Percentiles rank a stretch among this genome's conserved stretches.
Evolutionary conservation across 2,113 vertebrate species (phyloP).

Genomic region (Carollia perspicillata): DNA sequence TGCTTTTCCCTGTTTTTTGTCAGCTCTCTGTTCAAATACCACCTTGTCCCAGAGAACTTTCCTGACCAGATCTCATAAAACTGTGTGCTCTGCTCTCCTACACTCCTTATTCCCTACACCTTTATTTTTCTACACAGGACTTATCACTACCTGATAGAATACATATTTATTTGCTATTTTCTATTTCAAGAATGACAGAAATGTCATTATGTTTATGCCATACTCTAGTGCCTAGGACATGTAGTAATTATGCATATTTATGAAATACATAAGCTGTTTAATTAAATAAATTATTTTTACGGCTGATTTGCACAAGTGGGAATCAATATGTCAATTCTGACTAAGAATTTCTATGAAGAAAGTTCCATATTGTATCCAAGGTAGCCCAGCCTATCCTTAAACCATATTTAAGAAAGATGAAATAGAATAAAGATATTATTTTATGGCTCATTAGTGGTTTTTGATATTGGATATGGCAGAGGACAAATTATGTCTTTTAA

Average conservation of each 20-base stretch:
- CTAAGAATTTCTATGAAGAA: not conserved
- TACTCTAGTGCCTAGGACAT: not conserved
- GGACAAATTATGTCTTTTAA: not conserved
- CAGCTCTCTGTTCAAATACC: not conserved
- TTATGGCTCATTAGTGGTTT: not conserved
- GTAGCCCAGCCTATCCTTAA: not conserved
- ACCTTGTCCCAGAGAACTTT: not conserved
- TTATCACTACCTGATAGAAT: not conserved
- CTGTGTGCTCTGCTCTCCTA: not conserved
- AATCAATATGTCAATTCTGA: not conserved
- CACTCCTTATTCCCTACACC: not conserved
- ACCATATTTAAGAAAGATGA: not conserved
- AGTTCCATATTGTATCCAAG: not conserved
- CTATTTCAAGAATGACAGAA: not conserved
- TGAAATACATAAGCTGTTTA: not conserved
- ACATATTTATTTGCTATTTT: not conserved
- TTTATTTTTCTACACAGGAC: not conserved
- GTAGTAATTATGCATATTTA: not conserved
- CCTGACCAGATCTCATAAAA: not conserved
- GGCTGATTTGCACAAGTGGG: not conserved
- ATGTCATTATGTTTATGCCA: not conserved
- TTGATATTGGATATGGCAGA: not conserved
- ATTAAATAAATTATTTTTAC: not conserved
- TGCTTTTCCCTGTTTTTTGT: not conserved
- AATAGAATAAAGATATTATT: not conserved